Evolutionary conservation across 2,113 vertebrate genomes (phyloP), one percentile per base, ranked within the genome.

Genomic region (Larimichthys crocea): DNA sequence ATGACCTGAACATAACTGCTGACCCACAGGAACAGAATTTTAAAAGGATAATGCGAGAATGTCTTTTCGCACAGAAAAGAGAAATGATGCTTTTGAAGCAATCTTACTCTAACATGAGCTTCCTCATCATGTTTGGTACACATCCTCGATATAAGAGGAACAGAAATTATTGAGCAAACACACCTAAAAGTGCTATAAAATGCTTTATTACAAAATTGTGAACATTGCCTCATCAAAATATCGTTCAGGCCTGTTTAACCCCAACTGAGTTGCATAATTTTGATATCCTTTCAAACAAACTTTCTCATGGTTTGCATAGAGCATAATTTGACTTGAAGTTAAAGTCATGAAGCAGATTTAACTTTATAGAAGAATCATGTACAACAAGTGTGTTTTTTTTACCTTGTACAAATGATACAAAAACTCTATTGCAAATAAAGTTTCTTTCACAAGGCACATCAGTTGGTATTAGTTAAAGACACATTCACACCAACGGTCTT

Each of bases 151-250:
- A 14, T 29, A 26, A 52, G 10, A 65, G 4, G 6, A 59, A 73
- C 11, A 68, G 12, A 79, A 71, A 73, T 40, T 22, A 77, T 0
- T 74, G 2, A 76, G 40, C 26, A 74, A 72, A 66, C 71, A 88
- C 63, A 86, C 70, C 3, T 70, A 49, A 55, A 88, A 89, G 91
- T 91, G 91, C 90, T 94, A 93, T 86, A 92, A 95, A 95, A 95
- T 90, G 91, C 88, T 95, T 95, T 94, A 95, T 93, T 95, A 94
- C 90, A 94, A 94, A 94, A 94, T 63, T 87, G 88, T 92, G 90
- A 88, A 88, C 72, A 78, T 77, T 78, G 57, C 52, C 68, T 49
- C 82, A 79, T 76, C 74, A 89, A 84, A 84, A 82, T 63, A 29
- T 75, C 40, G 66, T 80, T 82, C 42, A 83, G 68, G 67, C 63